These are phyloP conservation scores for Diadumene lineata DNA, from an alignment of 92 coral and sea anemone species.

Conservation along the genomic window DNA sequence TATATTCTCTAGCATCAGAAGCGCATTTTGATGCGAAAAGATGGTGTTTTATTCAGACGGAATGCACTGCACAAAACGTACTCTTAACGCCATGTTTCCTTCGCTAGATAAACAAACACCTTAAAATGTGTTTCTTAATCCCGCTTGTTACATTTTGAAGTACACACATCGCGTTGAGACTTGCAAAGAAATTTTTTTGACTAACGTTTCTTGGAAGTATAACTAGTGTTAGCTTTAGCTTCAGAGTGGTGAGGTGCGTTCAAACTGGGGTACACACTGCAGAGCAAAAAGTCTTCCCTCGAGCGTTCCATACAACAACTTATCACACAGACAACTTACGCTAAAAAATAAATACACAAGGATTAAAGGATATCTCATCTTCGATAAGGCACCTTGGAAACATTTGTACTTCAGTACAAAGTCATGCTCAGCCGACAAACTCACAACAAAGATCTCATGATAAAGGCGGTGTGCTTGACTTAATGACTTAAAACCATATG, in stretches of 20 bases:
- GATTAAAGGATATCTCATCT: neutral
- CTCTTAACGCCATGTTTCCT: slow-evolving; percentile 7
- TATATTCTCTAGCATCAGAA: no score
- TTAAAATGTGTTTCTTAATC: neutral
- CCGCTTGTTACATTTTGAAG: neutral
- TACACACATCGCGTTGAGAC: neutral
- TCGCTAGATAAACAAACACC: slow-evolving; percentile 25
- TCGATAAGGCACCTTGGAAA: neutral
- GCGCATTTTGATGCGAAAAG: no score
- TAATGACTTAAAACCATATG: no score
- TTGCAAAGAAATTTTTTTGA: neutral
- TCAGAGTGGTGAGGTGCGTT: neutral
- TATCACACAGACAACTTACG: neutral
- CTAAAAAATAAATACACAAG: neutral
- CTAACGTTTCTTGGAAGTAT: neutral
- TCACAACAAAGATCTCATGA: no score
- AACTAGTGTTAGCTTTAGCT: neutral
- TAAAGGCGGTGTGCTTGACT: no score
- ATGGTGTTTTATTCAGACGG: slow-evolving; percentile 18
- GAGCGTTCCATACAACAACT: neutral
- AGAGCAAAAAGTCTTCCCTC: no score
- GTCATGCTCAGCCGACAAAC: no score
- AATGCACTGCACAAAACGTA: slow-evolving; percentile 17
- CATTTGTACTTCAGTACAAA: neutral
- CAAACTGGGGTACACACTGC: no score